Evolutionary conservation across 2,888 invertebrate genomes (phyloP), one percentile per base, ranked within the genome.

Genomic region (Nemapogon koenigi): DNA sequence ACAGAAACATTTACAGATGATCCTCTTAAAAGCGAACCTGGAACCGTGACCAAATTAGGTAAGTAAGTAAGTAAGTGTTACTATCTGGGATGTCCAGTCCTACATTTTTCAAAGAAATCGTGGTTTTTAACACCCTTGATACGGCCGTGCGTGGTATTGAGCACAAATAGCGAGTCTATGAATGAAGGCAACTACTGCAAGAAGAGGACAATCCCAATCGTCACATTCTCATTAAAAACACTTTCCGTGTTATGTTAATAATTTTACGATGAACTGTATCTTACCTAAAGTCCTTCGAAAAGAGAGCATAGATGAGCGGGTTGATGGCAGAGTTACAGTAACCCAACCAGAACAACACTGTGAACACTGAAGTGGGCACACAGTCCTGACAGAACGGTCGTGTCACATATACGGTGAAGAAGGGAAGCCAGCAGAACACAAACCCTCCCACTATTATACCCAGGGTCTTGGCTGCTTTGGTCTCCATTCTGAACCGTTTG

Each of bases 371-470:
- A 1, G 88, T 88, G 45, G 90, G 87, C 26, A 95, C 92, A 65
- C 94, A 94, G 43, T 88, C 83, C 29, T 85, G 87, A 60, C 92
- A 94, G 62, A 93, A 96, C 0, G 94, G 95, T 8, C 93, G 83
- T 39, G 95, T 85, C 33, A 96, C 83, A 66, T 97, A 97, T 76
- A 95, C 91, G 31, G 94, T 94, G 79, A 97, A 96, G 81, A 97
- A 97, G 0, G 97, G 97, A 40, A 95, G 82, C 97, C 97, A 98
- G 68, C 97, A 98, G 55, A 91, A 85, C 39, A 97, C 94, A 73
- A 98, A 98, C 31, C 95, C 92, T 1, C 97, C 97, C 3, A 98
- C 97, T 46, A 98, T 97, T 47, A 98, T 96, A 43, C 94, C 97
- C 37, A 97, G 80, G 1, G 97, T 97, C 68, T 97, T 97, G 2